phyloP scores from a whole-genome alignment of 2,113 vertebrate species.

The Apistogramma diplotaenia region DNA sequence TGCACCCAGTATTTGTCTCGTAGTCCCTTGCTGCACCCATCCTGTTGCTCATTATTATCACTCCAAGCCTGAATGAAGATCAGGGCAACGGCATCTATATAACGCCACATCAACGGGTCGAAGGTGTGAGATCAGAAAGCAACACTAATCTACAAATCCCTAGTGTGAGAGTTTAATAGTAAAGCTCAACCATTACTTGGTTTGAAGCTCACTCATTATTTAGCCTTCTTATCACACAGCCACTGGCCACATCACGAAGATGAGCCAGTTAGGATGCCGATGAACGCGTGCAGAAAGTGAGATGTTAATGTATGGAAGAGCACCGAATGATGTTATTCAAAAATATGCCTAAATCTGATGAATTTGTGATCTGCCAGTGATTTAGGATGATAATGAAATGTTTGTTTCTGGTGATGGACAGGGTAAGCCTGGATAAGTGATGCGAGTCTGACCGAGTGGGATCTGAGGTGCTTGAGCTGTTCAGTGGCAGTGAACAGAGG shows the following conservation, averaged over 20 bases:
- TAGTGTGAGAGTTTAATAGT: slow-evolving; percentile 64
- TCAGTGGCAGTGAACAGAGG: slow-evolving; percentile 44
- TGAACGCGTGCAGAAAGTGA: slow-evolving; percentile 23
- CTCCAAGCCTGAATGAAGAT: slow-evolving; percentile 32
- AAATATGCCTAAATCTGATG: not conserved
- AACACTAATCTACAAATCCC: slow-evolving; percentile 62
- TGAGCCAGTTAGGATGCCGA: slow-evolving; percentile 3
- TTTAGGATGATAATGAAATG: slow-evolving; percentile 38
- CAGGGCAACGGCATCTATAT: not conserved
- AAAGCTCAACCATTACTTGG: slow-evolving; percentile 71
- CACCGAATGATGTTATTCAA: slow-evolving; percentile 11
- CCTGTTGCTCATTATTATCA: slow-evolving; percentile 63
- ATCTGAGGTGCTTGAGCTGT: slow-evolving; percentile 46
- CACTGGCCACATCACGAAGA: slow-evolving; percentile 57
- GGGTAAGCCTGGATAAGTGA: not conserved
- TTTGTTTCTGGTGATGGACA: slow-evolving; percentile 17
- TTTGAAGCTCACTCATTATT: slow-evolving; percentile 69
- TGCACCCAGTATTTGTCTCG: slow-evolving; percentile 37
- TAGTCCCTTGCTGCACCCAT: slow-evolving; percentile 27
- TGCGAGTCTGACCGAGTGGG: slow-evolving; percentile 24
- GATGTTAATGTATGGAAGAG: slow-evolving; percentile 19
- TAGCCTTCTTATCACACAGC: slow-evolving; percentile 57
- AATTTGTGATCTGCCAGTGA: slow-evolving; percentile 35
- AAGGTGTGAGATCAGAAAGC: slow-evolving; percentile 54
- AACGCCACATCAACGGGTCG: slow-evolving; percentile 41